Percentiles rank a stretch among this genome's conserved stretches.
phyloP scores from a whole-genome alignment of 2,797 vertebrate genomes.

The Prionace glauca region DNA sequence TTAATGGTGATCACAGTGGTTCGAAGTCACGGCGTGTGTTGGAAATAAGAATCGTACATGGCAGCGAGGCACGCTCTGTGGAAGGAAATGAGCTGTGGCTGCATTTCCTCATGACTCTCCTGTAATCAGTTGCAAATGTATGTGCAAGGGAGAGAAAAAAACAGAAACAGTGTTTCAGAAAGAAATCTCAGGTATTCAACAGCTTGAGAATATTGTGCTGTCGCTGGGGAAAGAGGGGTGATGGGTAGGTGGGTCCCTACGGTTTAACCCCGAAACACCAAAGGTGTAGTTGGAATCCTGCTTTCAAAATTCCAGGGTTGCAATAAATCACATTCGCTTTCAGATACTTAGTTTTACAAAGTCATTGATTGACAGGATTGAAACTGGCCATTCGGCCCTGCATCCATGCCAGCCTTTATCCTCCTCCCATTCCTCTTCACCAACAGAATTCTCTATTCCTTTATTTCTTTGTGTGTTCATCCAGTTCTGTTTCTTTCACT shows the following conservation, averaged over 20 bases:
- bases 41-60: slow-evolving; percentile 69
- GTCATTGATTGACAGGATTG: too few species aligned
- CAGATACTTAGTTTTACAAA: not conserved
- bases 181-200: not conserved
- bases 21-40: slow-evolving; percentile 65
- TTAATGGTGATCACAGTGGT: slow-evolving; percentile 72
- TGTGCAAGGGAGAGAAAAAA: not conserved
- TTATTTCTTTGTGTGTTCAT: not conserved
- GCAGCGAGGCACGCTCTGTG: slow-evolving; percentile 58
- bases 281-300: not conserved
- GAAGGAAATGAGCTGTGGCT: slow-evolving; percentile 66
- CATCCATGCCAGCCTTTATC: not conserved
- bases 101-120: slow-evolving; percentile 58
- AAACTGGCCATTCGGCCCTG: not conserved
- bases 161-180: slow-evolving; percentile 3
- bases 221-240: not conserved
- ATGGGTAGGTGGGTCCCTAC: not conserved
- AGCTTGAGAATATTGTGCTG: not conserved
- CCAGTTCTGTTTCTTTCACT: not conserved
- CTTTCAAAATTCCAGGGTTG: not conserved
- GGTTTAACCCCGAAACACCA: not conserved
- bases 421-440: not conserved
- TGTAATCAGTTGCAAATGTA: slow-evolving; percentile 32
- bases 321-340: not conserved
- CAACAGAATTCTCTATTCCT: not conserved